Evolutionary conservation across 2,113 vertebrate genomes (phyloP).

Genomic region (Formicarius rufipectus): DNA sequence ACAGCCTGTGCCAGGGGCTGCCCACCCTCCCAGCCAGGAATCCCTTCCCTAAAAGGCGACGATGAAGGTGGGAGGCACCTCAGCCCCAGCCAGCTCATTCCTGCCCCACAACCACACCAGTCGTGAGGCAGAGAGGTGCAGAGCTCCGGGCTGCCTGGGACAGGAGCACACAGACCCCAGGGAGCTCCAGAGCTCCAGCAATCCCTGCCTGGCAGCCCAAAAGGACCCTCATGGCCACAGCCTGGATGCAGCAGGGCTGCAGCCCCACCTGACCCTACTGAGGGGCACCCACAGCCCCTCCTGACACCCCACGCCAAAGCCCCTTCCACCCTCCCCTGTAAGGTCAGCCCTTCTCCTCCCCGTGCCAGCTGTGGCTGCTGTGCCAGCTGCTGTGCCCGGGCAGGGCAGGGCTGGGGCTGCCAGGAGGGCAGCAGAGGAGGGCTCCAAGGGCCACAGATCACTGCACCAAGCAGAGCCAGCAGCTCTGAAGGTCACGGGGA

Average conservation of each 20-base stretch:
- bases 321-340: not conserved
- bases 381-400: not conserved
- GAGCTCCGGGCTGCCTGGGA: not conserved
- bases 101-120: not conserved
- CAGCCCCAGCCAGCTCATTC: not conserved
- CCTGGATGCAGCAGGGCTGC: not conserved
- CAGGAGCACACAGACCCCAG: not conserved
- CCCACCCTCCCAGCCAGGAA: not conserved
- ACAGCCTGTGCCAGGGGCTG: not conserved
- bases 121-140: not conserved
- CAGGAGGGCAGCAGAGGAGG: not conserved
- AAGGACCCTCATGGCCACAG: not conserved
- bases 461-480: not conserved
- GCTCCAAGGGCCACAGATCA: not conserved
- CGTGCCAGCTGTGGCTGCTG: too few relatives aligned
- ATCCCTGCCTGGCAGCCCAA: accelerated
- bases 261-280: not conserved
- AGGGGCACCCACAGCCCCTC: not conserved
- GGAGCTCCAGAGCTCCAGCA: not conserved
- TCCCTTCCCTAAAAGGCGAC: not conserved
- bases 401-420: not conserved
- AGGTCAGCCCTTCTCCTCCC: not conserved
- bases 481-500: not conserved
- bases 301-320: not conserved
- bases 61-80: not conserved